A percentile compares a stretch with the other conserved stretches of the same genome.
These are phyloP conservation scores for Rhyacophila evoluta DNA, from an alignment of 2,888 invertebrate species.

Conservation along the genomic window DNA sequence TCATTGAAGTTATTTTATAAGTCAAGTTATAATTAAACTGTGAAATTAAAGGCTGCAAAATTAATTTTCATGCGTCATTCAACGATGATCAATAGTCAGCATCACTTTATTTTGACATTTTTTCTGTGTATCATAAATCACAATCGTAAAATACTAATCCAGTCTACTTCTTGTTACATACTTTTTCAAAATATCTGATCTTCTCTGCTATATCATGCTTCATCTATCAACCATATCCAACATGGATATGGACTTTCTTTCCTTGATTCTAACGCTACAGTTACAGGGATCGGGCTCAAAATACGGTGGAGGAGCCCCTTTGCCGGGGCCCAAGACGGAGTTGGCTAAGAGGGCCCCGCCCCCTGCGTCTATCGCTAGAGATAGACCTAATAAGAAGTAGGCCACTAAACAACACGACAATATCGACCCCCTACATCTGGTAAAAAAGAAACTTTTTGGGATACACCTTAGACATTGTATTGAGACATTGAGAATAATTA, in stretches of 20 bases:
- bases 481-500: not conserved
- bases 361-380: conserved; percentile 65
- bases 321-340: conserved; percentile 61
- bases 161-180: too few species aligned
- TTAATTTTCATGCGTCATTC: too few species aligned
- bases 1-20: too few species aligned
- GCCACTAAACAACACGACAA: not conserved
- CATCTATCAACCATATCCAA: conserved; percentile 16
- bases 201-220: conserved; percentile 31
- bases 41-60: too few species aligned
- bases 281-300: conserved; percentile 37
- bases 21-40: too few species aligned
- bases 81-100: too few species aligned
- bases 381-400: conserved; percentile 67
- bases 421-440: not conserved
- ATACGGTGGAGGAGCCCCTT: conserved; percentile 59
- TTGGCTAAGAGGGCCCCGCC: conserved; percentile 60
- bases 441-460: conserved; percentile 1
- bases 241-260: conserved; percentile 23
- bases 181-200: not conserved
- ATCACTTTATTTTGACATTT: too few species aligned
- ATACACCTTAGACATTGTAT: not conserved
- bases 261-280: conserved; percentile 23
- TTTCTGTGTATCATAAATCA: too few species aligned
- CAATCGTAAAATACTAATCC: too few species aligned